Evolutionary conservation across 1,140 invertebrate species (phyloP).

Genomic region (Glomeris maerens): DNA sequence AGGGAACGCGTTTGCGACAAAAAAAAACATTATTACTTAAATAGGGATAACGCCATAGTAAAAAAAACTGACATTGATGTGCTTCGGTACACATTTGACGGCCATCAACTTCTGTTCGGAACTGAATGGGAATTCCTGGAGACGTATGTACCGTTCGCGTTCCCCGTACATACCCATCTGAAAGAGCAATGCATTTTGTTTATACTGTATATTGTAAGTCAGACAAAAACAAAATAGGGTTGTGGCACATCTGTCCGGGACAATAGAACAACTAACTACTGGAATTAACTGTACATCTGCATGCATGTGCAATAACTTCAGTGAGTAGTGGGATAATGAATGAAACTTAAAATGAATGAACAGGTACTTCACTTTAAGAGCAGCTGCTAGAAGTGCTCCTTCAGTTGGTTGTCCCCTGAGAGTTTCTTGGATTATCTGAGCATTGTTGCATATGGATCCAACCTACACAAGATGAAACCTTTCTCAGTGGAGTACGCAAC

Average conservation of each 20-base stretch:
- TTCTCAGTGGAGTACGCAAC: background rate
- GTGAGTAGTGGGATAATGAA: too few relatives aligned
- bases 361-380: conserved; percentile 54
- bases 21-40: too few relatives aligned
- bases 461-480: conserved; percentile 31
- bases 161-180: conserved; percentile 70
- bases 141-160: conserved; percentile 60
- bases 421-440: conserved; percentile 61
- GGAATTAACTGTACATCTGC: too few relatives aligned
- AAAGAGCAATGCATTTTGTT: conserved; percentile 19
- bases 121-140: conserved; percentile 92
- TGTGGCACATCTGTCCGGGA: too few relatives aligned
- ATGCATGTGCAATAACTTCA: too few relatives aligned
- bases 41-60: too few relatives aligned
- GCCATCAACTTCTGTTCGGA: conserved; percentile 99
- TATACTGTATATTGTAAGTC: background rate
- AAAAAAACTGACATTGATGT: conserved; percentile 43
- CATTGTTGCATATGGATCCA: conserved; percentile 92
- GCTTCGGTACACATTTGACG: conserved; percentile 77
- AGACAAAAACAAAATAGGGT: too few relatives aligned
- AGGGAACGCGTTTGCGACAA: too few relatives aligned
- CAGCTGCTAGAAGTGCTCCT: conserved; percentile 80
- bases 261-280: too few relatives aligned
- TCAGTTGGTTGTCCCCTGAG: conserved; percentile 93
- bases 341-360: conserved; percentile 10